Conservation (phyloP, 1,140 invertebrate species). For the Caerostris darwini region DNA sequence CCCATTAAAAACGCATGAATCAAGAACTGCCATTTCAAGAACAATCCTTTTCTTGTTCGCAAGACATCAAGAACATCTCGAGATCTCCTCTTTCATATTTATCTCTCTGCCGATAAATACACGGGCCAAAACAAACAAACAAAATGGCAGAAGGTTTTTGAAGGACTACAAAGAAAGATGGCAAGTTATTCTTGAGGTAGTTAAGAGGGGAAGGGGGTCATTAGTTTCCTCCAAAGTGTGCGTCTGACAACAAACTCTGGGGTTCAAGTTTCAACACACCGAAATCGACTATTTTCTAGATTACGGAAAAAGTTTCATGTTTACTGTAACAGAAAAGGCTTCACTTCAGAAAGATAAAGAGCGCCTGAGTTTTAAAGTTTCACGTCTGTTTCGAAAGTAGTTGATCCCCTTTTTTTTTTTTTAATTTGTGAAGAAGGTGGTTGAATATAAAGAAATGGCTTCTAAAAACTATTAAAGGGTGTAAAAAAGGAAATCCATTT, state of each 20-base stretch:
- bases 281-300: no score
- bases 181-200: conserved; percentile 13
- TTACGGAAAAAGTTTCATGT: no score
- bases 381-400: no score
- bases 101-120: conserved; percentile 17
- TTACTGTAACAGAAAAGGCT: no score
- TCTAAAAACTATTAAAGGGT: no score
- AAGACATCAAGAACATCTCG: background rate
- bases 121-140: background rate
- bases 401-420: background rate
- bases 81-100: background rate
- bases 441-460: no score
- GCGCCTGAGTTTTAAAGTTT: no score
- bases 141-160: background rate
- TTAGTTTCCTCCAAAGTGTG: conserved; percentile 4
- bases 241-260: background rate
- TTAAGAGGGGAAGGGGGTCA: background rate
- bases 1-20: conserved; percentile 51
- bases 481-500: no score
- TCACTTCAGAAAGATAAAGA: no score
- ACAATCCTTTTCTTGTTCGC: background rate
- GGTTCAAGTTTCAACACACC: no score
- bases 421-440: background rate
- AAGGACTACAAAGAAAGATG: conserved; percentile 18
- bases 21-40: conserved; percentile 6